Evolutionary conservation across 2,113 vertebrate species (phyloP), one percentile per base, ranked within the genome.

Genomic region (Sphyrna mokarran): DNA sequence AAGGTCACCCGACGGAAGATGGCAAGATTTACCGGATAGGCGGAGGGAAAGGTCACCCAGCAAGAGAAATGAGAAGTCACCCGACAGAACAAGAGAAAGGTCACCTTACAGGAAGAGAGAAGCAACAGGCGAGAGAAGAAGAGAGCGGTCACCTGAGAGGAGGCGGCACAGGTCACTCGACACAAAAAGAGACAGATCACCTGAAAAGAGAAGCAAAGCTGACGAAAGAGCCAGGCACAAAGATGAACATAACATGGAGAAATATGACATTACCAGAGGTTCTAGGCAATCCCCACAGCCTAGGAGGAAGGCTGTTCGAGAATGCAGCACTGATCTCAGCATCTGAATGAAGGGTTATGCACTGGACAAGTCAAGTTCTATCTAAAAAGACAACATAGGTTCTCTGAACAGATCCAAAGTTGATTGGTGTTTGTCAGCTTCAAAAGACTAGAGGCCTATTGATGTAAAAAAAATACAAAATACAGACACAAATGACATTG

Each of bases 271-370:
- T 2, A 96, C 97, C 96, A 97, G 96, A 95, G 96, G 96, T 37
- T 96, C 97, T 96, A 97, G 98, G 96, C 96, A 96, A 8, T 95
- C 96, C 11, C 97, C 98, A 0, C 98, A 99, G 97, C 98, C 98
- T 96, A 98, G 97, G 96, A 97, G 98, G 97, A 98, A 98, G 95
- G 97, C 97, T 23, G 98, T 99, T 97, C 99, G 98, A 97, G 99
- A 98, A 72, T 99, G 98, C 97, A 98, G 98, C 98, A 99, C 98
- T 96, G 99, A 99, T 97, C 98, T 99, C 97, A 99, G 99, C 96
- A 99, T 99, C 98, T 99, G 98, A 99, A 72, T 76, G 37, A 95
- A 72, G 43, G 29, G 72, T 95, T 95, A 95, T 95, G 94, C 94
- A 72, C 43, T 72, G 94, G 69, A 95, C 1, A 72, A 48, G 68